Conservation (phyloP, 2,113 vertebrate species). For the Seriola aureovittata region DNA sequence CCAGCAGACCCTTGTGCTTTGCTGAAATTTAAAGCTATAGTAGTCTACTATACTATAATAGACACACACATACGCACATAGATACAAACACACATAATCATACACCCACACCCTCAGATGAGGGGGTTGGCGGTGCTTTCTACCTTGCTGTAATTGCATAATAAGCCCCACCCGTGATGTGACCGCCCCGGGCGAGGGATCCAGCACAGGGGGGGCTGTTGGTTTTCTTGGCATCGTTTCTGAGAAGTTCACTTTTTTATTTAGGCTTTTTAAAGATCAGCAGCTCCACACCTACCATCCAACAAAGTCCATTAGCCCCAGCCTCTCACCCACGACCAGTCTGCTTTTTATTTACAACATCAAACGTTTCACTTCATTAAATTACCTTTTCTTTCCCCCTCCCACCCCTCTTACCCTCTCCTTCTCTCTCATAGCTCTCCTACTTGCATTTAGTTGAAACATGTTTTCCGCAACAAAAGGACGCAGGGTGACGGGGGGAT, state of each 20-base stretch:
- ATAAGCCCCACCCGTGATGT: slow-evolving; percentile 77
- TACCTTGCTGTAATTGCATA: slow-evolving; percentile 82
- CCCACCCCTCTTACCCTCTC: slow-evolving; percentile 38
- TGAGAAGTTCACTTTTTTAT: slow-evolving; percentile 82
- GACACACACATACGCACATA: slow-evolving; percentile 10
- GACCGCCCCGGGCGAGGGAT: slow-evolving; percentile 79
- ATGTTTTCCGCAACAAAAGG: slow-evolving; percentile 87
- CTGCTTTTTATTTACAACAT: slow-evolving; percentile 88
- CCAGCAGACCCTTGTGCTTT: slow-evolving; percentile 16
- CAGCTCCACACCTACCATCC: slow-evolving; percentile 86
- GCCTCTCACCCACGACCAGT: slow-evolving; percentile 77
- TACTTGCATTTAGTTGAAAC: slow-evolving; percentile 82
- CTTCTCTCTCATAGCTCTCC: slow-evolving; percentile 52
- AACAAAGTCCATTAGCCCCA: slow-evolving; percentile 81
- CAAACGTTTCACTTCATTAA: slow-evolving; percentile 90
- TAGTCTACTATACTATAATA: no score
- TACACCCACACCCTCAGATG: slow-evolving; percentile 40
- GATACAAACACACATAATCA: slow-evolving; percentile 39
- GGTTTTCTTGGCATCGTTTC: slow-evolving; percentile 84
- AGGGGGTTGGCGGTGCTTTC: slow-evolving; percentile 58
- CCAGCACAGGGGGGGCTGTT: slow-evolving; percentile 74
- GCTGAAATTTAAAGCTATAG: slow-evolving; percentile 17
- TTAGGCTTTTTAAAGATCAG: slow-evolving; percentile 81
- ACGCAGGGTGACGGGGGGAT: slow-evolving; percentile 68
- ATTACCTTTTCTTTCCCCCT: slow-evolving; percentile 73